Evolutionary conservation across 2,888 invertebrate genomes (phyloP).

Genomic region (Chaetogeoica ovagalla): DNA sequence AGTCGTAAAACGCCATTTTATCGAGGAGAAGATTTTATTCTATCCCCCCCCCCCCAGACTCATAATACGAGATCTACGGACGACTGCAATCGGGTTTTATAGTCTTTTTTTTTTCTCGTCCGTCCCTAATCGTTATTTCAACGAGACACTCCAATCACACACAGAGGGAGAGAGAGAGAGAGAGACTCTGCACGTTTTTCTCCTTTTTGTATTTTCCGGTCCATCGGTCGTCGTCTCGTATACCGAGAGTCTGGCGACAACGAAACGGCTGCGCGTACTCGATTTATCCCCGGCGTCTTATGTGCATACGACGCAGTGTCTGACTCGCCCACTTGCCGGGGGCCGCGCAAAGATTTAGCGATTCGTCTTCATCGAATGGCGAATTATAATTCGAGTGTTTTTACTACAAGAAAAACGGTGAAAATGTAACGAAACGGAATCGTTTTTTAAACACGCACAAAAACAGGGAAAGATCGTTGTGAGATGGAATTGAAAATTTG

Average conservation of each 20-base stretch:
- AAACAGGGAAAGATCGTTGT: too few species aligned
- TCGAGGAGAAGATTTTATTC: background rate
- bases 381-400: too few species aligned
- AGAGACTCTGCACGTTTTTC: slow-evolving; percentile 1
- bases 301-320: too few species aligned
- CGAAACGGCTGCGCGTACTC: slow-evolving; percentile 5
- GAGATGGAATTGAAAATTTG: too few species aligned
- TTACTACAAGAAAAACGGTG: too few species aligned
- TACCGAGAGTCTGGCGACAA: background rate
- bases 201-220: slow-evolving; percentile 52
- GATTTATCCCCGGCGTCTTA: slow-evolving; percentile 4
- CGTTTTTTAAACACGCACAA: too few species aligned
- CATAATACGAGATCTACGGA: background rate
- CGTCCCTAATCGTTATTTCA: background rate
- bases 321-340: too few species aligned
- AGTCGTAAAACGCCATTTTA: slow-evolving; percentile 18
- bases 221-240: background rate
- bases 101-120: background rate
- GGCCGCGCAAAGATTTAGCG: too few species aligned
- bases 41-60: background rate
- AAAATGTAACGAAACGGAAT: too few species aligned
- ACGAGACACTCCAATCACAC: slow-evolving; percentile 8
- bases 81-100: background rate
- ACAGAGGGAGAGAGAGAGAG: too few species aligned
- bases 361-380: too few species aligned